Conservation (phyloP, 2,888 invertebrate genomes). For the Tethea ocularis region DNA sequence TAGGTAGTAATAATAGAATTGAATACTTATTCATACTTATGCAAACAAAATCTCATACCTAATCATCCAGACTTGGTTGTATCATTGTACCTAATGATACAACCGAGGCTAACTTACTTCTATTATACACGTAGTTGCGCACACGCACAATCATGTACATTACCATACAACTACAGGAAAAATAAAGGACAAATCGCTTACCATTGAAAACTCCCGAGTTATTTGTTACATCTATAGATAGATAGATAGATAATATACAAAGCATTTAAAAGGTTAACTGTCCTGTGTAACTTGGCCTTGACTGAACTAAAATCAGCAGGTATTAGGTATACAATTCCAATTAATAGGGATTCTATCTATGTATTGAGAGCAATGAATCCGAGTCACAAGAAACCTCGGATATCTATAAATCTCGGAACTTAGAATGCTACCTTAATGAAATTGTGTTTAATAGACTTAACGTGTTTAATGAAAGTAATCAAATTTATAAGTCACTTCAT, state of each 20-base stretch:
- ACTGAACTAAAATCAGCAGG: neutral
- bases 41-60: slow-evolving; percentile 4
- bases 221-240: neutral
- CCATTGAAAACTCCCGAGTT: neutral
- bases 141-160: neutral
- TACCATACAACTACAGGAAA: neutral
- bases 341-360: neutral
- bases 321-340: neutral
- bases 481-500: no score
- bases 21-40: neutral
- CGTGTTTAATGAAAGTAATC: no score
- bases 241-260: neutral
- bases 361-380: no score
- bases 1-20: neutral
- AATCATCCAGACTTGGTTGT: no score
- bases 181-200: neutral
- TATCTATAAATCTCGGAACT: no score
- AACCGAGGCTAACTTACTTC: neutral
- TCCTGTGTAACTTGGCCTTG: neutral
- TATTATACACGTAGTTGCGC: neutral
- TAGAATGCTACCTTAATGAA: no score
- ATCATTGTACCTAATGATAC: neutral
- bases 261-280: neutral
- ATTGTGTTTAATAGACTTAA: no score
- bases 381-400: no score